phyloP scores from a whole-genome alignment of 2,888 invertebrate genomes.

The Lordiphosa fenestrarum region DNA sequence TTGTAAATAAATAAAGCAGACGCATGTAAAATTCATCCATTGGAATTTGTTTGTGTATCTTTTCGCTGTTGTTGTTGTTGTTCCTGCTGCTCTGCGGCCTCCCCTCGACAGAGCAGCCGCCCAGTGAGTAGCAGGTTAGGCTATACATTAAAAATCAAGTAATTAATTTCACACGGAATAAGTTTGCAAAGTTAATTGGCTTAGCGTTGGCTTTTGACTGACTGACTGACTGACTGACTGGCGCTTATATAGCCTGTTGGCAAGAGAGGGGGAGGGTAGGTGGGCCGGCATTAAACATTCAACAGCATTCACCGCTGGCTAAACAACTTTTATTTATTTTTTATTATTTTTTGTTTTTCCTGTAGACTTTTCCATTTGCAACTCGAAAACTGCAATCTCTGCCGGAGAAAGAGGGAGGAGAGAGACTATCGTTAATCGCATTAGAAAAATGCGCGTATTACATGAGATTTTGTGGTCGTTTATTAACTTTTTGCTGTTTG shows the following conservation, averaged over 20 bases:
- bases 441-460: constrained; percentile 41
- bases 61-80: neutral
- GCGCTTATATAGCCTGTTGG: too few species aligned
- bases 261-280: neutral
- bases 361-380: constrained; percentile 36
- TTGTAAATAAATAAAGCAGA: constrained; percentile 36
- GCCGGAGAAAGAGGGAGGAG: constrained; percentile 9
- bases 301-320: constrained; percentile 36
- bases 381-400: constrained; percentile 29
- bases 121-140: constrained; percentile 9
- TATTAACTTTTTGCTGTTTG: constrained; percentile 8
- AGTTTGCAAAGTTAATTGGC: constrained; percentile 69
- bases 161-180: constrained; percentile 72
- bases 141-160: constrained; percentile 50
- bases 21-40: constrained; percentile 44
- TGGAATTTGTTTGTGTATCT: constrained; percentile 42
- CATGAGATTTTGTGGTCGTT: constrained; percentile 29
- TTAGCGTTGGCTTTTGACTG: constrained; percentile 54
- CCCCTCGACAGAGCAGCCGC: neutral
- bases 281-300: constrained; percentile 45
- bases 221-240: constrained; percentile 1
- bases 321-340: constrained; percentile 22
- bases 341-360: neutral
- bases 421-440: constrained; percentile 23
- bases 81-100: neutral